phyloP scores from a whole-genome alignment of 30 jellyfish, hydroid and myxozoan species.

The Aurelia sp. region DNA sequence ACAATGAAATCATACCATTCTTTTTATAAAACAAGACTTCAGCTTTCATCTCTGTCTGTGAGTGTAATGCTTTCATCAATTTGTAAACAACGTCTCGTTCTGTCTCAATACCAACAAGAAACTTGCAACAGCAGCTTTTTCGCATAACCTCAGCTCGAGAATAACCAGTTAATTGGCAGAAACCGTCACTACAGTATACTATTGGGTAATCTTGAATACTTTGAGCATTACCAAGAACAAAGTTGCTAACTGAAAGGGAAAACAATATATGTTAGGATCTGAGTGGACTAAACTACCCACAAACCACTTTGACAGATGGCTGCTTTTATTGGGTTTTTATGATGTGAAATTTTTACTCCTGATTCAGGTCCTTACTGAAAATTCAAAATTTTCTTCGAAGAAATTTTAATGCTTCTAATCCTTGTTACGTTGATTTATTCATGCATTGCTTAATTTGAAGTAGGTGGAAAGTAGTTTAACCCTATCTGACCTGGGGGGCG shows the following conservation, averaged over 20 bases:
- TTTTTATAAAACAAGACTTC: slow-evolving; percentile 79
- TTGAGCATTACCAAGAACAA: slow-evolving; percentile 96
- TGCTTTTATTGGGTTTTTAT: no score
- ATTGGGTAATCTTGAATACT: slow-evolving; percentile 75
- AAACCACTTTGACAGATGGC: no score
- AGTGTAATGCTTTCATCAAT: slow-evolving; percentile 55
- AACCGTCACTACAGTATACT: slow-evolving; percentile 97
- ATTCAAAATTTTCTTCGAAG: no score
- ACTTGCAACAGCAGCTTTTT: slow-evolving; percentile 82
- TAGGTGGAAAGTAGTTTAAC: no score
- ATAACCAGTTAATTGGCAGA: slow-evolving; percentile 87
- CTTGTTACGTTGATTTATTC: no score
- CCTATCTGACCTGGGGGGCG: no score
- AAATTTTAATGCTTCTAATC: no score
- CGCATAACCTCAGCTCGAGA: slow-evolving; percentile 87
- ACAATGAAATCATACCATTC: slow-evolving; percentile 63
- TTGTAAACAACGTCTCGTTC: slow-evolving; percentile 45
- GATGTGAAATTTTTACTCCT: no score
- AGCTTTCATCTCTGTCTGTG: slow-evolving; percentile 73
- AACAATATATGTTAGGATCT: neutral
- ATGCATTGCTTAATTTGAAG: no score
- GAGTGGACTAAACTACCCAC: no score
- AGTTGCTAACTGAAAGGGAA: slow-evolving; percentile 85
- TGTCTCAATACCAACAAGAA: slow-evolving; percentile 83
- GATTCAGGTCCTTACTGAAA: no score